These are phyloP conservation scores for Strigamia crassipes DNA, from an alignment of 2,888 invertebrate species.

Conservation along the genomic window DNA sequence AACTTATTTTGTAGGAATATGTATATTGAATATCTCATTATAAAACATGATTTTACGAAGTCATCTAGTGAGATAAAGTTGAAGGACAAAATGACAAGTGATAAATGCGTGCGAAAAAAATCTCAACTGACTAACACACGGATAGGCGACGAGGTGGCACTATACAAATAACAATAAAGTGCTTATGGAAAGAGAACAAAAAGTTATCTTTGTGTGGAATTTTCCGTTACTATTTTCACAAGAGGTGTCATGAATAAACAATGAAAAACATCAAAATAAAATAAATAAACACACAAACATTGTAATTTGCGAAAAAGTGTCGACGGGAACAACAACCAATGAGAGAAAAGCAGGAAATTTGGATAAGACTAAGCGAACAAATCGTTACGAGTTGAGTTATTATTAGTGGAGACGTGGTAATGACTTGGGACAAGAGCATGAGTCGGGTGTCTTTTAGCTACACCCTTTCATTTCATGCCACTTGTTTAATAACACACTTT, in stretches of 20 bases:
- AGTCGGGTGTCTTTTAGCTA: slow-evolving; percentile 18
- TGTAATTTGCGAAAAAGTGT: neutral
- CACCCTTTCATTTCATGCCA: neutral
- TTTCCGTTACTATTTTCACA: slow-evolving; percentile 35
- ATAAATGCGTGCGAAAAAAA: slow-evolving; percentile 20
- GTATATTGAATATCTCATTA: too few relatives aligned
- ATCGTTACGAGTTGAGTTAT: slow-evolving; percentile 13
- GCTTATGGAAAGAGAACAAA: slow-evolving; percentile 31
- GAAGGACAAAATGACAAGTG: slow-evolving; percentile 35
- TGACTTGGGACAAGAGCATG: neutral
- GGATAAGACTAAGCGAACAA: neutral
- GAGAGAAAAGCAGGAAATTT: neutral
- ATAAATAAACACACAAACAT: neutral
- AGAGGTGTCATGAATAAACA: slow-evolving; percentile 15
- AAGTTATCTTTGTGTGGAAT: slow-evolving; percentile 23
- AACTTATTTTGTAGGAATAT: neutral
- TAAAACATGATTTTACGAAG: neutral
- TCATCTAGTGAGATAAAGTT: neutral
- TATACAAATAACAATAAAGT: slow-evolving; percentile 25
- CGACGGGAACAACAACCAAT: neutral
- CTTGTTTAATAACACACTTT: neutral
- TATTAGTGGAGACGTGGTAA: neutral
- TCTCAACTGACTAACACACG: neutral
- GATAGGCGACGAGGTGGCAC: slow-evolving; percentile 21
- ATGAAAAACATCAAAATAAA: neutral